Conservation (phyloP, 2,113 vertebrate species). For the Strix uralensis region DNA sequence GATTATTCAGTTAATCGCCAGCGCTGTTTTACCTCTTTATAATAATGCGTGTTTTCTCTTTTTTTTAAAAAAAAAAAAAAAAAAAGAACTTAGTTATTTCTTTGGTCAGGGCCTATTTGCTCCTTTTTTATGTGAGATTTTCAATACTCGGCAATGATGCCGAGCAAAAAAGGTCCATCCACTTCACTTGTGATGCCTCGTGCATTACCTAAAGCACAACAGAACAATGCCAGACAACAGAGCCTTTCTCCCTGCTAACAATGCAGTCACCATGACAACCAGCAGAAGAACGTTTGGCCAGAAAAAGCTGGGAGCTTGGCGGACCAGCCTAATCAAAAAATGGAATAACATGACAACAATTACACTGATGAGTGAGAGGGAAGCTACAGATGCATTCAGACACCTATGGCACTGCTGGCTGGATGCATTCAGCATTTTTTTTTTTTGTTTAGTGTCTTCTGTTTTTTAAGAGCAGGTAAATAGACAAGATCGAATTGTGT, state of each 20-base stretch:
- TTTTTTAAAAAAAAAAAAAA: not conserved
- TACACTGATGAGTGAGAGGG: conserved; percentile 81
- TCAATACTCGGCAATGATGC: conserved; percentile 84
- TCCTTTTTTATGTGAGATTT: conserved; percentile 85
- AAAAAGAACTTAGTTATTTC: conserved; percentile 80
- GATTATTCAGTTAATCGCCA: conserved; percentile 74
- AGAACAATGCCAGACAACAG: conserved; percentile 86
- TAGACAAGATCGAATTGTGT: conserved; percentile 82
- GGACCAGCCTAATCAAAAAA: conserved; percentile 86
- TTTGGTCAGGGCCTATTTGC: conserved; percentile 82
- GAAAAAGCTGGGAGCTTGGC: conserved; percentile 82
- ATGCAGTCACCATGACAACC: conserved; percentile 85
- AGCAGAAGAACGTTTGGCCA: conserved; percentile 83
- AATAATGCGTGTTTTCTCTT: conserved; percentile 71
- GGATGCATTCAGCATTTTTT: conserved; percentile 67
- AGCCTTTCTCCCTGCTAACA: conserved; percentile 80
- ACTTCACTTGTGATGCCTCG: conserved; percentile 85
- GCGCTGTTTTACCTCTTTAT: conserved; percentile 75
- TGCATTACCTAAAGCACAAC: conserved; percentile 85
- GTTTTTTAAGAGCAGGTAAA: conserved; percentile 81
- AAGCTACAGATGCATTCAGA: conserved; percentile 78
- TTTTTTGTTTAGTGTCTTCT: conserved; percentile 74
- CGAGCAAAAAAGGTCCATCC: conserved; percentile 85
- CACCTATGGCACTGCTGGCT: conserved; percentile 76
- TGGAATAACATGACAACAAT: conserved; percentile 85